These are phyloP conservation scores for Clostera curtula DNA, from an alignment of 2,888 invertebrate species.

Conservation along the genomic window DNA sequence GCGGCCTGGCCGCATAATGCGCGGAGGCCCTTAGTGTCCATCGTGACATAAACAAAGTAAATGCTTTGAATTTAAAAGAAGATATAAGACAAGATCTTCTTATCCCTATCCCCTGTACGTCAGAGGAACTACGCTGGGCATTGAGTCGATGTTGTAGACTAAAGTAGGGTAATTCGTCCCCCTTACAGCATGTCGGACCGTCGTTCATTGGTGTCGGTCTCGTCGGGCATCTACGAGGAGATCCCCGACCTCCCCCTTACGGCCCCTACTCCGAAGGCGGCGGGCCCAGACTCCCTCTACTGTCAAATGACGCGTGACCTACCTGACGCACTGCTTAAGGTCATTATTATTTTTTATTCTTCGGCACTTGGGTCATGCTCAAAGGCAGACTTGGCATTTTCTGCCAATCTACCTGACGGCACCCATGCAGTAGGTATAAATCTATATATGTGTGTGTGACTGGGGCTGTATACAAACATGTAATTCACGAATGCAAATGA, in stretches of 20 bases:
- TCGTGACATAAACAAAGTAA: neutral
- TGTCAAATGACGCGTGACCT: conserved; percentile 26
- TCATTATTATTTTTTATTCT: conserved; percentile 3
- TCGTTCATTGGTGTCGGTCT: conserved; percentile 75
- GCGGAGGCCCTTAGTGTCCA: neutral
- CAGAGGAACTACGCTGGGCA: too few species aligned
- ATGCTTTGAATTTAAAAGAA: neutral
- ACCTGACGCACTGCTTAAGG: conserved; percentile 21
- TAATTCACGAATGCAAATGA: too few species aligned
- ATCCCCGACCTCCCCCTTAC: conserved; percentile 66
- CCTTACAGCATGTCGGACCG: conserved; percentile 46
- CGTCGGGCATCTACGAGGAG: conserved; percentile 82
- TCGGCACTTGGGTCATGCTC: too few species aligned
- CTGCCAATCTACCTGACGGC: too few species aligned
- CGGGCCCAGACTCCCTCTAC: conserved; percentile 12
- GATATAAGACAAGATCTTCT: neutral
- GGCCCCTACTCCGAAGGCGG: too few species aligned
- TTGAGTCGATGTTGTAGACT: too few species aligned
- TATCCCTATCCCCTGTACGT: neutral
- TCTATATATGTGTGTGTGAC: too few species aligned
- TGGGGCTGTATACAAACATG: too few species aligned
- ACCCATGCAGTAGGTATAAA: too few species aligned
- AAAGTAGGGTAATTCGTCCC: too few species aligned
- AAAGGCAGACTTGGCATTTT: too few species aligned
- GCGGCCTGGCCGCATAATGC: too few species aligned